A percentile compares a stretch with the other conserved stretches of the same genome.
Conservation (phyloP, 2,113 vertebrate genomes). For the Plotosus lineatus region DNA sequence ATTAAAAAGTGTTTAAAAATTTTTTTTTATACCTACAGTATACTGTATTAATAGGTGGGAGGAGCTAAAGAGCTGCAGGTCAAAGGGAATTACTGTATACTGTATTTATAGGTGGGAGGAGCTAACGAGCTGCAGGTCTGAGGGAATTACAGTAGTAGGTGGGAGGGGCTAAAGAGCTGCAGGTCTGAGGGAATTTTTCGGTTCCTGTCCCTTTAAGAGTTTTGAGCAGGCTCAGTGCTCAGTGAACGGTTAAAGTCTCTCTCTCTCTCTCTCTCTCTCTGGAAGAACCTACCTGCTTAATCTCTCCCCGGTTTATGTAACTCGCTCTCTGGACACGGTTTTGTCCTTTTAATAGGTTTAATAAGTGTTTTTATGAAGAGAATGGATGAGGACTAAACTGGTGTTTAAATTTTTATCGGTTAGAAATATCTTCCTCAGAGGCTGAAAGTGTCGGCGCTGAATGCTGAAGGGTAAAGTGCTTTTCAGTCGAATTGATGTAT, state of each 20-base stretch:
- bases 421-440: background rate
- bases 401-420: background rate
- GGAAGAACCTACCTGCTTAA: conserved; percentile 18
- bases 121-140: too few species aligned
- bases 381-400: background rate
- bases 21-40: too few species aligned
- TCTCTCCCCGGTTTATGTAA: background rate
- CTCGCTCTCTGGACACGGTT: background rate
- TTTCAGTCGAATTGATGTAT: background rate
- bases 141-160: too few species aligned
- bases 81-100: background rate
- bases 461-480: conserved; percentile 9
- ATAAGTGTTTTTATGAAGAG: too few species aligned
- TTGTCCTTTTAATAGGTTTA: background rate
- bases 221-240: background rate
- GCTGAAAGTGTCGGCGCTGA: background rate
- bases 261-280: background rate
- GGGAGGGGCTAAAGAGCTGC: background rate
- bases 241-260: background rate
- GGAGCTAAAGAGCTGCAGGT: background rate
- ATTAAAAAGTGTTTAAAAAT: background rate
- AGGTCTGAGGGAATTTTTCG: background rate
- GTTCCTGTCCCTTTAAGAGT: conserved; percentile 38
- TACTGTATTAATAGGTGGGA: too few species aligned
- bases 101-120: too few species aligned